phyloP scores from a whole-genome alignment of 1,140 invertebrate species.

The Drosophila baimaii region DNA sequence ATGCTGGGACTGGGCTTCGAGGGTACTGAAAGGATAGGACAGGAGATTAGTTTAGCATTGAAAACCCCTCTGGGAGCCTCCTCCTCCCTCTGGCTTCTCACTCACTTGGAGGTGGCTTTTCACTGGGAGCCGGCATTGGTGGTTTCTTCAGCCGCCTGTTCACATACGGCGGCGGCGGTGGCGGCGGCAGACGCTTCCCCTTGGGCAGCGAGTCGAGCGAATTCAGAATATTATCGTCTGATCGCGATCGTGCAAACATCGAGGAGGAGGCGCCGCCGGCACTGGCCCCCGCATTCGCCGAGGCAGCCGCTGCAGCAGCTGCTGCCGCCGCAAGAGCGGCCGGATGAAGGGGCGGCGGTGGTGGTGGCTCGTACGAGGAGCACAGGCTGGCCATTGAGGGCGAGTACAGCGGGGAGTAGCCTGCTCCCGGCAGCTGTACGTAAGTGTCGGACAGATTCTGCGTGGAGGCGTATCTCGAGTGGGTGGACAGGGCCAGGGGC shows the following conservation, averaged over 20 bases:
- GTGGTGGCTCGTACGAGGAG: constrained; percentile 86
- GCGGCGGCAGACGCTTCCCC: constrained; percentile 89
- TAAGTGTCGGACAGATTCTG: constrained; percentile 90
- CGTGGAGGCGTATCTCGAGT: constrained; percentile 89
- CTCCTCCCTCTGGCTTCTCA: neutral
- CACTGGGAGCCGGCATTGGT: constrained; percentile 78
- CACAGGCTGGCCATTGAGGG: constrained; percentile 86
- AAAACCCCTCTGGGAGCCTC: neutral
- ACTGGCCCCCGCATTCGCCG: constrained; percentile 19
- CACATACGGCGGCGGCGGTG: constrained; percentile 86
- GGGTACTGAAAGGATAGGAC: constrained; percentile 58
- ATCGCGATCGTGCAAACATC: constrained; percentile 88
- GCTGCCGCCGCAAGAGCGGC: constrained; percentile 83
- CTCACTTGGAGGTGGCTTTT: constrained; percentile 83
- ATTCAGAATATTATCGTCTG: constrained; percentile 91
- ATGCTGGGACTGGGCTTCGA: constrained; percentile 60
- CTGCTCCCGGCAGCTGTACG: constrained; percentile 86
- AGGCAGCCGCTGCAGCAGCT: constrained; percentile 72
- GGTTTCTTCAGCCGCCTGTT: constrained; percentile 79
- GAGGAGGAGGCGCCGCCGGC: constrained; percentile 79
- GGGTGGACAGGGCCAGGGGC: constrained; percentile 87
- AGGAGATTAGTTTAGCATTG: neutral
- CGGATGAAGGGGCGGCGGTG: constrained; percentile 85
- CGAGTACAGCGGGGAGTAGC: constrained; percentile 86
- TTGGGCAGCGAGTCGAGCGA: constrained; percentile 88